A percentile compares a stretch with the other conserved stretches of the same genome.
Evolutionary conservation across 2,888 invertebrate genomes (phyloP).

Genomic region (Amiota minor): DNA sequence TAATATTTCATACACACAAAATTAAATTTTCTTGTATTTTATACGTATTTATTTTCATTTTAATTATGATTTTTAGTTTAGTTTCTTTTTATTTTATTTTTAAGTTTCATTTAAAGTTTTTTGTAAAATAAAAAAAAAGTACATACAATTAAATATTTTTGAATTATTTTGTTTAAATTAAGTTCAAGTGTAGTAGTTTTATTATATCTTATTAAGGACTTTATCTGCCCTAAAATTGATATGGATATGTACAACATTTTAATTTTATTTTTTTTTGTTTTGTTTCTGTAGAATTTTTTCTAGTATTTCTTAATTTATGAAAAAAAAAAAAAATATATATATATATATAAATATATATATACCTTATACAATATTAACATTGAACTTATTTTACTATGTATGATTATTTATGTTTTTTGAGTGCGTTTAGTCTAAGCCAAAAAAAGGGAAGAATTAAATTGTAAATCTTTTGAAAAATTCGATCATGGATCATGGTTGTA

Average conservation of each 20-base stretch:
- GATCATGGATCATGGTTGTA: no score
- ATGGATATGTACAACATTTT: slow-evolving; percentile 28
- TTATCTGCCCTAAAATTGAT: slow-evolving; percentile 31
- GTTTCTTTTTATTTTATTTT: not conserved
- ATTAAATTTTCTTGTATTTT: not conserved
- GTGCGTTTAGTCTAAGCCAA: no score
- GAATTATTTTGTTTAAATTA: slow-evolving; percentile 39
- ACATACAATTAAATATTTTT: slow-evolving; percentile 31
- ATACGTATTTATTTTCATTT: not conserved
- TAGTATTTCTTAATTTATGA: slow-evolving; percentile 37
- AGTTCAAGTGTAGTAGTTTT: slow-evolving; percentile 18
- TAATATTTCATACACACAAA: not conserved
- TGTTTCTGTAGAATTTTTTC: slow-evolving; percentile 13
- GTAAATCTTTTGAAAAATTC: no score
- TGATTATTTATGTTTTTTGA: not conserved
- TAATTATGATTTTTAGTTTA: not conserved
- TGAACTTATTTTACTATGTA: not conserved
- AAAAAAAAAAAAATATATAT: slow-evolving; percentile 26
- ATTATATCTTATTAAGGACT: slow-evolving; percentile 33
- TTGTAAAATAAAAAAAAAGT: slow-evolving; percentile 10
- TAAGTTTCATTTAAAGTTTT: slow-evolving; percentile 27
- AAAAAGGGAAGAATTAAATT: no score
- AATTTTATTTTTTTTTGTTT: slow-evolving; percentile 32
- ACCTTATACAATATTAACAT: no score
- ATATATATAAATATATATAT: no score